phyloP scores from a whole-genome alignment of 1,140 invertebrate species.

The Anastrepha ludens region DNA sequence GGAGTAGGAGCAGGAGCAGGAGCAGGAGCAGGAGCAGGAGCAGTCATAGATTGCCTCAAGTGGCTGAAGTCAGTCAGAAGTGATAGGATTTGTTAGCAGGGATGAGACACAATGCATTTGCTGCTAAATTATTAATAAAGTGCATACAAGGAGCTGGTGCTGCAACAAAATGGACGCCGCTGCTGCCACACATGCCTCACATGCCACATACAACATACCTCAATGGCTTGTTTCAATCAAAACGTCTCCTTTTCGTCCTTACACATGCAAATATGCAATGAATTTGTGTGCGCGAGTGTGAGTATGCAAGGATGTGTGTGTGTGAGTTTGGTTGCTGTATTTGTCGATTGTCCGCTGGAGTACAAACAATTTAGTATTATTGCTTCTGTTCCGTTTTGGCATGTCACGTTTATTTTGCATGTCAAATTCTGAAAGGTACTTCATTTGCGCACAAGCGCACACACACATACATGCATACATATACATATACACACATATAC shows the following conservation, averaged over 20 bases:
- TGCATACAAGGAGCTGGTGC: not conserved
- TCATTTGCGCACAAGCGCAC: not conserved
- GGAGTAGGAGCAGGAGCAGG: not conserved
- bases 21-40: not conserved
- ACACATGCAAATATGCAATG: not conserved
- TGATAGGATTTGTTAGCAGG: conserved; percentile 7
- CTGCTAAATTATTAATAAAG: conserved; percentile 47
- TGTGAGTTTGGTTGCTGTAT: not conserved
- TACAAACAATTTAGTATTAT: conserved; percentile 51
- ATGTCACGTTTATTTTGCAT: conserved; percentile 54
- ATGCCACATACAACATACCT: conserved; percentile 27
- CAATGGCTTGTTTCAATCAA: conserved; percentile 52
- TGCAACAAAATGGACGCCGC: conserved; percentile 28
- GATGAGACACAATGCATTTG: conserved; percentile 33
- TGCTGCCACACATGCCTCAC: conserved; percentile 1
- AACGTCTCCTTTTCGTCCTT: conserved; percentile 35
- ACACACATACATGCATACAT: not conserved
- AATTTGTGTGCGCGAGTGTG: not conserved
- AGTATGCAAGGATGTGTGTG: too few relatives aligned
- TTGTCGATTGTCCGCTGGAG: conserved; percentile 48
- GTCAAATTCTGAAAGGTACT: conserved; percentile 50
- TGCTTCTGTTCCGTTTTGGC: conserved; percentile 49
- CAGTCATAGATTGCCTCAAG: not conserved
- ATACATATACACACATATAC: not conserved
- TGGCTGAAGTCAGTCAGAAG: conserved; percentile 41